These are phyloP conservation scores for Mustela lutreola DNA, from an alignment of 2,113 vertebrate species.

Conservation along the genomic window DNA sequence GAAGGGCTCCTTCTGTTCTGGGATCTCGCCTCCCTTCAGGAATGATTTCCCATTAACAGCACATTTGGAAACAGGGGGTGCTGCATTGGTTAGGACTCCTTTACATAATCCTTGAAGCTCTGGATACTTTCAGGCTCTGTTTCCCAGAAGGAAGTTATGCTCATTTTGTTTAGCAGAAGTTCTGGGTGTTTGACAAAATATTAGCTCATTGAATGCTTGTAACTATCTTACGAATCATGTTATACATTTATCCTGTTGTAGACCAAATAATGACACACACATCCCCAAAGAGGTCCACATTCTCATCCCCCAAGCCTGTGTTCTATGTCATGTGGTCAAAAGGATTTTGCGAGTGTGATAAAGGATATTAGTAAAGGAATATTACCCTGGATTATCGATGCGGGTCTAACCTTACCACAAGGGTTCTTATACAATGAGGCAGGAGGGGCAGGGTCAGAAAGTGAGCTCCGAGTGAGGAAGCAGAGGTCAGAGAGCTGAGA, in stretches of 20 bases:
- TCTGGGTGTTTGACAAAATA: conserved; percentile 12
- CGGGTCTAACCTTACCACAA: not conserved
- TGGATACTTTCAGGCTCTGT: not conserved
- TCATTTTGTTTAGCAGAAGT: not conserved
- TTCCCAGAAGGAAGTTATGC: not conserved
- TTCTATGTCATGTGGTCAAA: not conserved
- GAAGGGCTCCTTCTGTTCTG: not conserved
- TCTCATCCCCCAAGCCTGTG: not conserved
- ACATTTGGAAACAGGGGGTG: not conserved
- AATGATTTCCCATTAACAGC: not conserved
- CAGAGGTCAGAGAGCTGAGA: not conserved
- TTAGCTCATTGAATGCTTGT: not conserved
- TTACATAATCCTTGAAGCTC: not conserved
- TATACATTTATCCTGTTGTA: not conserved
- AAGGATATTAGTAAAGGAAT: not conserved
- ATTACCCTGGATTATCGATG: not conserved
- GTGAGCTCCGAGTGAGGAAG: not conserved
- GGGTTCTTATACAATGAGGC: not conserved
- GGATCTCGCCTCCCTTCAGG: not conserved
- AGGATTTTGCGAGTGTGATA: not conserved
- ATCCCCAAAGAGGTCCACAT: not conserved
- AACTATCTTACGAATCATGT: not conserved
- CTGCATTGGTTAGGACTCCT: not conserved
- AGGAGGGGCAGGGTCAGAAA: not conserved
- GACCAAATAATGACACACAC: not conserved